A percentile compares a stretch with the other conserved stretches of the same genome.
These are phyloP conservation scores for Spea hammondii DNA, from an alignment of 2,797 vertebrate species.

Conservation along the genomic window DNA sequence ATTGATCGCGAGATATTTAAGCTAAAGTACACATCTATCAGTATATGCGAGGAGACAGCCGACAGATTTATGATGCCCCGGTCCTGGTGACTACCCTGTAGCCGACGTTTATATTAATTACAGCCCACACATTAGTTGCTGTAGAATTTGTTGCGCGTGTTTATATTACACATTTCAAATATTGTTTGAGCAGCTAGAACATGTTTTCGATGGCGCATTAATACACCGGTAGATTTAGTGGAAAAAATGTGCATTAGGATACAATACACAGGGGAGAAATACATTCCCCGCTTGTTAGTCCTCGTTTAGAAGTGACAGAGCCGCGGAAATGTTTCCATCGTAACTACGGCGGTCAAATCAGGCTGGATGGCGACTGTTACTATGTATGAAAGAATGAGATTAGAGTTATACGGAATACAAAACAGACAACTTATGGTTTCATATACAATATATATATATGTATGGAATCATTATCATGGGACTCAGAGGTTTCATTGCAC, in stretches of 20 bases:
- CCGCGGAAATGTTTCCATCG: neutral
- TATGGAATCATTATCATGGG: no score
- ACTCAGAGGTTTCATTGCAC: no score
- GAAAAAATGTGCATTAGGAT: slow-evolving; percentile 57
- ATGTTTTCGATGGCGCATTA: slow-evolving; percentile 62
- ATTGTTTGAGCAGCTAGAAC: slow-evolving; percentile 62
- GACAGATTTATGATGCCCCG: slow-evolving; percentile 72
- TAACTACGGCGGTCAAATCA: no score
- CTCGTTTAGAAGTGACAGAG: neutral
- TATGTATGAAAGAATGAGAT: no score
- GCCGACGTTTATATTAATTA: slow-evolving; percentile 75
- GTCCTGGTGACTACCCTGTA: slow-evolving; percentile 72
- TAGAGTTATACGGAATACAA: no score
- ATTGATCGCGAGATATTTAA: slow-evolving; percentile 77
- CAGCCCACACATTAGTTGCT: slow-evolving; percentile 59
- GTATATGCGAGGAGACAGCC: slow-evolving; percentile 58
- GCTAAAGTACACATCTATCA: slow-evolving; percentile 71
- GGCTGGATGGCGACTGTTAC: no score
- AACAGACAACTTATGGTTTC: no score
- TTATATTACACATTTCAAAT: slow-evolving; percentile 63
- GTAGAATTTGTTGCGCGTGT: slow-evolving; percentile 54
- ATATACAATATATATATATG: no score
- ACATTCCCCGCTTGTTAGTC: slow-evolving; percentile 45
- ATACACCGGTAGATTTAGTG: slow-evolving; percentile 62
- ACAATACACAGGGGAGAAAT: slow-evolving; percentile 41